These are phyloP conservation scores for Heptranchias perlo DNA, from an alignment of 2,113 vertebrate genomes.

Conservation along the genomic window DNA sequence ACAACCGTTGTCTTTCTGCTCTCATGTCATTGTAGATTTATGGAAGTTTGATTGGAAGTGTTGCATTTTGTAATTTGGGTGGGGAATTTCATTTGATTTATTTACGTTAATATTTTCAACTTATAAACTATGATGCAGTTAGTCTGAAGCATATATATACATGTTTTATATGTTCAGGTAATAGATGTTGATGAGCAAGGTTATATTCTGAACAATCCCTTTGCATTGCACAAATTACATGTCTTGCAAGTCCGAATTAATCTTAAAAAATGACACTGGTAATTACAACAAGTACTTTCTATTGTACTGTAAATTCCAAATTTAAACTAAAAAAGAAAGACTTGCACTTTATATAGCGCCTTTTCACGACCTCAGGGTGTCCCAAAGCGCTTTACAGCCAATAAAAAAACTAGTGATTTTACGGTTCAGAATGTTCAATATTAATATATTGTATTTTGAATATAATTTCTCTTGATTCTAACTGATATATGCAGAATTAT, in stretches of 20 bases:
- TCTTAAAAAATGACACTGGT: not conserved
- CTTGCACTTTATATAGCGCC: not conserved
- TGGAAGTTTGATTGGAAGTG: not conserved
- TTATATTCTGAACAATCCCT: not conserved
- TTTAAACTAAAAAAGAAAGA: not conserved
- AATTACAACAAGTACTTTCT: not conserved
- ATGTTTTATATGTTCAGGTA: not conserved
- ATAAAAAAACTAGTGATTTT: not conserved
- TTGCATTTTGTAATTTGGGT: not conserved
- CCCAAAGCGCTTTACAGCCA: not conserved
- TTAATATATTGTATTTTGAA: not conserved
- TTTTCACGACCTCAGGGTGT: not conserved
- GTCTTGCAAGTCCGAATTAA: not conserved
- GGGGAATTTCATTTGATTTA: too few relatives aligned
- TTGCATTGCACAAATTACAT: not conserved
- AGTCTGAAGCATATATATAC: not conserved
- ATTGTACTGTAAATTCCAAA: not conserved
- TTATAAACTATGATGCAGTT: too few relatives aligned
- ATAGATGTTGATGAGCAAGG: not conserved
- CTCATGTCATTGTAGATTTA: not conserved
- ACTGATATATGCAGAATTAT: not conserved
- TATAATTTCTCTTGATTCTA: not conserved
- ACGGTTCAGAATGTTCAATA: not conserved
- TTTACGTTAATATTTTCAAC: too few relatives aligned
- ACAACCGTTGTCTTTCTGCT: not conserved